These are phyloP conservation scores for Parazoanthus atlanticus DNA, from an alignment of 92 coral and sea anemone genomes.

Conservation along the genomic window DNA sequence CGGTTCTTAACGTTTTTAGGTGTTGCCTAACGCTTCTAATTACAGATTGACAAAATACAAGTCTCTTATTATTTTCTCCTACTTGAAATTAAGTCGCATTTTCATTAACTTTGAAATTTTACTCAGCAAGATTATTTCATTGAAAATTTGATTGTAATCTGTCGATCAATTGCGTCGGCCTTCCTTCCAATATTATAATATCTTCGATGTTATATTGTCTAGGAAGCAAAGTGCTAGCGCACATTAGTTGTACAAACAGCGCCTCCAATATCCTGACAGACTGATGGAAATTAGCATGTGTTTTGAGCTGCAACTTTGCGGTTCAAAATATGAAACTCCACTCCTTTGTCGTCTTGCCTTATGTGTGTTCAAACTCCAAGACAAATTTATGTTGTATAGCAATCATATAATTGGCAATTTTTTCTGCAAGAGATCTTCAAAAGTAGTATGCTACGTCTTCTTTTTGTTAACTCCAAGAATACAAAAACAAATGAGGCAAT, in stretches of 20 bases:
- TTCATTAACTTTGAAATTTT: not conserved
- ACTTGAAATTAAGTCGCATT: not conserved
- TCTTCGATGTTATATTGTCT: not conserved
- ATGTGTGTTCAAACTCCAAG: not conserved
- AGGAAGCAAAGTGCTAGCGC: not conserved
- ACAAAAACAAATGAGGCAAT: not conserved
- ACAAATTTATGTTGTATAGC: not conserved
- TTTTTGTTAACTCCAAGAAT: not conserved
- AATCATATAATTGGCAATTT: not conserved
- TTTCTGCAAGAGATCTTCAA: not conserved
- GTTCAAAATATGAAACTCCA: not conserved
- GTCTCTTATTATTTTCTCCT: not conserved
- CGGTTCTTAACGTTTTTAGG: too few species aligned
- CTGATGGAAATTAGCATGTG: not conserved
- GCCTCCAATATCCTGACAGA: not conserved
- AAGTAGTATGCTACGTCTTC: not conserved
- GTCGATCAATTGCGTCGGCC: not conserved
- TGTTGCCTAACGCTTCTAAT: too few species aligned
- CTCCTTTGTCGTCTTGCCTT: slow-evolving; percentile 1
- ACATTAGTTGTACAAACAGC: not conserved
- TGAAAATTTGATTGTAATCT: not conserved
- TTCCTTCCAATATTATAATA: not conserved
- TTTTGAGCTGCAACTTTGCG: not conserved
- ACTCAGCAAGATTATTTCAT: not conserved
- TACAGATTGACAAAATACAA: too few species aligned